Base-by-base conservation (phyloP, 2,888 invertebrate species). In the Lithophane socia region DNA sequence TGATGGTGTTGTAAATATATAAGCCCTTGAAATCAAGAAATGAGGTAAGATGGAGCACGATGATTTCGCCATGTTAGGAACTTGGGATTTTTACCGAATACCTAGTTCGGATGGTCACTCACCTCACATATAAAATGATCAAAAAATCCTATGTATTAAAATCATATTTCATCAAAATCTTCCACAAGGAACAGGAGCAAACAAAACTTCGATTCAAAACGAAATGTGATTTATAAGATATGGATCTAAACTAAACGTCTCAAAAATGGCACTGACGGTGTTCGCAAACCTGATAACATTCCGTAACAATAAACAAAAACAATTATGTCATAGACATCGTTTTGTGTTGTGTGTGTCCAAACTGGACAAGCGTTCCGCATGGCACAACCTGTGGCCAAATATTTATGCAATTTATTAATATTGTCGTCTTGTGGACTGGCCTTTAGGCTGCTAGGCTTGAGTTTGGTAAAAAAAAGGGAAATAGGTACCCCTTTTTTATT, bases 361-460 rank as follows among this genome's bases (percentile, higher is more conserved):
- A 29, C 29, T 92, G 92, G 90, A 92, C 37, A 42, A 49, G 54
- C 92, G 90, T 64, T 12, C 91, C 91, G 92, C 90, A 91, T 91
- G 91, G 93, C 92, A 94, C 94, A 93, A 95, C 94, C 94, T 92
- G 92, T 91, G 92, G 91, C 90, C 93, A 94, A 95, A 96, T 96
- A 95, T 96, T 96, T 95, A 95, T 96, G 92, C 92, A 94, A 95
- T 95, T 95, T 95, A 96, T 95, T 95, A 95, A 95, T 95, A 94
- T 94, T 93, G 87, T 88, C 52, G n/a, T 70, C 68, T 80, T 88
- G 83, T 84, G 77, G 82, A 74, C 75, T 79, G 84, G 71, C 78
- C 79, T 85, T 88, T 86, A 82, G 76, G 42, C n/a, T 49, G 10
- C 0, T 37, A 42, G 78, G 74, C 12, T 78, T 79, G 47, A n/a